Conservation (phyloP, 1,140 invertebrate genomes). For the Andricus grossulariae region DNA sequence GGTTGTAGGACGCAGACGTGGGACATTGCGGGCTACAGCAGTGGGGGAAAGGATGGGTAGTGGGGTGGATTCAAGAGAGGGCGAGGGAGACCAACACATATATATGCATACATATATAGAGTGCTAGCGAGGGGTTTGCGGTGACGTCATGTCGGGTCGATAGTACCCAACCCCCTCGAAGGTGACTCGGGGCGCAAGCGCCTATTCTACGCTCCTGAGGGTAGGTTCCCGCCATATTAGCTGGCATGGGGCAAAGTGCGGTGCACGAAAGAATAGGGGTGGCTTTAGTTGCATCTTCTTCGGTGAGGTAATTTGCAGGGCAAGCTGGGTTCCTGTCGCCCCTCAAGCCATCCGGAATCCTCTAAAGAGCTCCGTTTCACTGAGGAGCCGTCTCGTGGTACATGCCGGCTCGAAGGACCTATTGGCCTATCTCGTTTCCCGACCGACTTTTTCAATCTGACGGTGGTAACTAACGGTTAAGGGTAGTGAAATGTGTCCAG, state of each 20-base stretch:
- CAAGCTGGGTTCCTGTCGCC: not conserved
- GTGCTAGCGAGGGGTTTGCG: constrained; percentile 37
- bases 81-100: constrained; percentile 35
- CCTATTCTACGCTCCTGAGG: constrained; percentile 62
- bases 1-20: constrained; percentile 37
- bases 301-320: constrained; percentile 78
- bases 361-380: not conserved
- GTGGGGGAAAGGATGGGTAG: not conserved
- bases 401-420: not conserved
- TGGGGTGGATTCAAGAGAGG: not conserved
- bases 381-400: not conserved
- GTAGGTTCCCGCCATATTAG: constrained; percentile 77
- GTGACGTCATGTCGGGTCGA: constrained; percentile 72
- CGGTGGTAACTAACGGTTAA: not conserved
- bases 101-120: constrained; percentile 33
- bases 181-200: constrained; percentile 56
- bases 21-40: not conserved
- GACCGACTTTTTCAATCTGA: not conserved
- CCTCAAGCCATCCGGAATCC: not conserved
- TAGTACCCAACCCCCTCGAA: constrained; percentile 65
- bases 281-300: constrained; percentile 82
- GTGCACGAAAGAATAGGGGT: constrained; percentile 80
- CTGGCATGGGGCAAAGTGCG: constrained; percentile 66
- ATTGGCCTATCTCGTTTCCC: not conserved
- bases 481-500: constrained; percentile 7